Evolutionary conservation across 1,140 invertebrate species (phyloP), one percentile per base, ranked within the genome.

Genomic region (Drosophila nikananu): DNA sequence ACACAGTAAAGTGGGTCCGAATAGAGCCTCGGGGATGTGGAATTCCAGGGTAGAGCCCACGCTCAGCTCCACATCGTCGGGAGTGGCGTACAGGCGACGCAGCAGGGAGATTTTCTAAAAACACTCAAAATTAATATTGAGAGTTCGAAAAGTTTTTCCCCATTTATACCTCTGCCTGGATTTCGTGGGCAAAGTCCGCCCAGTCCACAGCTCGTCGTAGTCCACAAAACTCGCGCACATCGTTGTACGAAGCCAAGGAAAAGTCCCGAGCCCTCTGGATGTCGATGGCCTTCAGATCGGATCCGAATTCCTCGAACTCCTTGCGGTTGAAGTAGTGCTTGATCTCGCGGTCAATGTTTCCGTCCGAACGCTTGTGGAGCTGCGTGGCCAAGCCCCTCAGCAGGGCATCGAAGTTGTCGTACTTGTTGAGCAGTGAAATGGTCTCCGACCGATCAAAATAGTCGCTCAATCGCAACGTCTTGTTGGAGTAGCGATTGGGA

Each of bases 1-100:
- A 82, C 98, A 99, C 8, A 97, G 94, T 93, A 98, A 98, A 2
- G 98, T 99, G 5, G 98, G 98, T 2, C 98, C 98, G 12, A 96
- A 94, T 3, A 98, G 92, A 0, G 97, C 96, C 3, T 96, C 96
- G 1, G 95, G 94, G 0, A 97, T 94, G 52, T 96, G 95, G 5
- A 78, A 89, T 91, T 99, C 98, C 15, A 98, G 93, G 6, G 97
- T 95, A 7, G 96, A 97, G 17, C 96, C 97, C 19, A 98, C 96
- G 39, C 96, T 96, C 17, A 99, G 93, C 82, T 99, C 98, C 12
- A 99, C 96, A 93, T 99, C 98, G 59, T 97, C 96, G 0, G 96
- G 95, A 19, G 75, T 57, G 42, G 77, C 57, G 23, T 92, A 92
- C 2, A 92, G 52, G 6, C 84, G 83, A 8, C 84, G 80, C 48